These are phyloP conservation scores for Polyergus mexicanus DNA, from an alignment of 1,140 invertebrate species.

Conservation along the genomic window DNA sequence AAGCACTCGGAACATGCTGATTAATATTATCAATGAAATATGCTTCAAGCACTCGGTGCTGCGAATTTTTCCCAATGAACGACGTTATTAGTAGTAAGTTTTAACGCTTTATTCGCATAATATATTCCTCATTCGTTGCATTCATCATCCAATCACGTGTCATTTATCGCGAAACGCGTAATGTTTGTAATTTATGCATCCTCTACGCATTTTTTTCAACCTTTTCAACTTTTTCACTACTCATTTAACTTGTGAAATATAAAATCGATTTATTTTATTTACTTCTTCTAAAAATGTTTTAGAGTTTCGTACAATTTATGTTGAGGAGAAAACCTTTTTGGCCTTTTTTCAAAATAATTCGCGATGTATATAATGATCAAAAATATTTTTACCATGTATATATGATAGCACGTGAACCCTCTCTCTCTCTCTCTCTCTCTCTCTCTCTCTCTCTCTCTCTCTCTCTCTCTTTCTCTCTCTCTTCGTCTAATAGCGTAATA, in stretches of 20 bases:
- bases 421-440: neutral
- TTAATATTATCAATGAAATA: too few relatives aligned
- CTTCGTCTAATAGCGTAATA: neutral
- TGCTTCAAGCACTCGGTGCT: too few relatives aligned
- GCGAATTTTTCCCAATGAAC: neutral
- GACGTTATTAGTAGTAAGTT: neutral
- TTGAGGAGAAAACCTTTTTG: neutral
- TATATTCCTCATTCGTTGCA: neutral
- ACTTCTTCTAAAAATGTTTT: too few relatives aligned
- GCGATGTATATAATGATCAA: neutral
- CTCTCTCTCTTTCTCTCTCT: neutral
- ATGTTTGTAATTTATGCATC: too few relatives aligned
- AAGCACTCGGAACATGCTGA: too few relatives aligned
- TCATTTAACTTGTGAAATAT: neutral
- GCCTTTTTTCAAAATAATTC: neutral
- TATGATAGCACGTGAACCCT: neutral
- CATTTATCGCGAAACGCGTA: conserved; percentile 17
- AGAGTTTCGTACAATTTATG: too few relatives aligned
- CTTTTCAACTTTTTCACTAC: too few relatives aligned
- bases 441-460: neutral
- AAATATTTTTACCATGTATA: neutral
- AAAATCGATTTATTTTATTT: too few relatives aligned
- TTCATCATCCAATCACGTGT: conserved; percentile 23
- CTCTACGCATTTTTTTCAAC: too few relatives aligned
- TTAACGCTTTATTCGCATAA: neutral